Percentiles rank a stretch among this genome's conserved stretches.
Evolutionary conservation across 2,888 invertebrate species (phyloP).

Genomic region (Plebejus anna): DNA sequence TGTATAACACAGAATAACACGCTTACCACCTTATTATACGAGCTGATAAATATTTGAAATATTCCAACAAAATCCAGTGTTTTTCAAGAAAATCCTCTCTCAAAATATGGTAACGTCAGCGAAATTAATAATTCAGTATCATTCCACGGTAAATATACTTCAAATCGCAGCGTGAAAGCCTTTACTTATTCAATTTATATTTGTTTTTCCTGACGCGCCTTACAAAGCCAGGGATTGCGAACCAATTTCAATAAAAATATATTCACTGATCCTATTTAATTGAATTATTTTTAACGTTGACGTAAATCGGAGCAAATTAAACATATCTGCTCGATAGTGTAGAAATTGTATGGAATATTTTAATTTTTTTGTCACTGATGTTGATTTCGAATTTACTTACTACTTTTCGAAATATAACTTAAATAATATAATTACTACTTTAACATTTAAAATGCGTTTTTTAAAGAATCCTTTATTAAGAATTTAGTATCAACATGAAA

Average conservation of each 20-base stretch:
- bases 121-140: constrained; percentile 31
- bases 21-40: background rate
- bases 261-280: constrained; percentile 33
- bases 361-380: background rate
- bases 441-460: no score
- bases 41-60: constrained; percentile 1
- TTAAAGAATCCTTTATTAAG: no score
- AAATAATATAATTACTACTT: no score
- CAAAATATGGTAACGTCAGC: constrained; percentile 9
- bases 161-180: constrained; percentile 36
- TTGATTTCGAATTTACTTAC: background rate
- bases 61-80: background rate
- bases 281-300: constrained; percentile 34
- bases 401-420: background rate
- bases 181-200: constrained; percentile 55
- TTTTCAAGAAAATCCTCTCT: constrained; percentile 1
- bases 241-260: constrained; percentile 52
- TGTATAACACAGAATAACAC: background rate
- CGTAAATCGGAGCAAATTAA: constrained; percentile 35
- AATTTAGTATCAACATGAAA: no score
- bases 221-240: constrained; percentile 55
- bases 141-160: constrained; percentile 31
- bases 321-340: constrained; percentile 18
- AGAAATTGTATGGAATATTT: background rate
- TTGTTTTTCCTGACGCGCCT: constrained; percentile 42